A percentile compares a stretch with the other conserved stretches of the same genome.
These are phyloP conservation scores for Salvelinus fontinalis DNA, from an alignment of 2,113 vertebrate species.

Conservation along the genomic window DNA sequence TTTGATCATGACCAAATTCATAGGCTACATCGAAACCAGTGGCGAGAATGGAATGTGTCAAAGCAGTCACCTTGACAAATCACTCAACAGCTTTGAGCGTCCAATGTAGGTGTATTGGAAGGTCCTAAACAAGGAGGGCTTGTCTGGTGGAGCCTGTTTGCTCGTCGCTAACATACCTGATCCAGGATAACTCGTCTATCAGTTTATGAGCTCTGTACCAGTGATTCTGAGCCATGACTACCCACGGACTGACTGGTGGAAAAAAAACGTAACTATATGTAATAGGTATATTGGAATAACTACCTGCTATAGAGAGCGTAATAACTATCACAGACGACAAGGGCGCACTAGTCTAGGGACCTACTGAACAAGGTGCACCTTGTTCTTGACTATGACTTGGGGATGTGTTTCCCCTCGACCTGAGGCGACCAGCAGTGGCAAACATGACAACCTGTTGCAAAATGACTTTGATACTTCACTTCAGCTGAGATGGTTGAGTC, in stretches of 20 bases:
- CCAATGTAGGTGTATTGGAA: background rate
- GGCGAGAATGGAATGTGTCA: background rate
- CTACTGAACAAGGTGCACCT: background rate
- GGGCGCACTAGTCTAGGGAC: background rate
- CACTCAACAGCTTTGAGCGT: background rate
- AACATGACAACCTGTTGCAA: background rate
- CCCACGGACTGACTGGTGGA: too few species aligned
- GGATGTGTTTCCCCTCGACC: background rate
- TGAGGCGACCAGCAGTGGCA: background rate
- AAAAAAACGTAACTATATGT: background rate
- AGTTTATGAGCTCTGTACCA: background rate
- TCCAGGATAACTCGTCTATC: slow-evolving; percentile 23
- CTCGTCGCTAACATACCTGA: background rate
- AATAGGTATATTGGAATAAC: background rate
- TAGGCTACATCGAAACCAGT: background rate
- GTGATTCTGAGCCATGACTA: background rate
- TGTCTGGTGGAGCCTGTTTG: slow-evolving; percentile 1
- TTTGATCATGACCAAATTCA: background rate
- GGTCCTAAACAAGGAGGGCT: background rate
- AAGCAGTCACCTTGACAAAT: background rate
- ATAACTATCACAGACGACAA: background rate
- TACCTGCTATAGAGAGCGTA: background rate
- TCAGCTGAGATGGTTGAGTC: background rate
- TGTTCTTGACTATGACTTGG: background rate
- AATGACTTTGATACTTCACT: background rate